A percentile compares a stretch with the other conserved stretches of the same genome.
Conservation (phyloP, 53 echinoderm and acorn worm genomes). For the Astropecten irregularis region DNA sequence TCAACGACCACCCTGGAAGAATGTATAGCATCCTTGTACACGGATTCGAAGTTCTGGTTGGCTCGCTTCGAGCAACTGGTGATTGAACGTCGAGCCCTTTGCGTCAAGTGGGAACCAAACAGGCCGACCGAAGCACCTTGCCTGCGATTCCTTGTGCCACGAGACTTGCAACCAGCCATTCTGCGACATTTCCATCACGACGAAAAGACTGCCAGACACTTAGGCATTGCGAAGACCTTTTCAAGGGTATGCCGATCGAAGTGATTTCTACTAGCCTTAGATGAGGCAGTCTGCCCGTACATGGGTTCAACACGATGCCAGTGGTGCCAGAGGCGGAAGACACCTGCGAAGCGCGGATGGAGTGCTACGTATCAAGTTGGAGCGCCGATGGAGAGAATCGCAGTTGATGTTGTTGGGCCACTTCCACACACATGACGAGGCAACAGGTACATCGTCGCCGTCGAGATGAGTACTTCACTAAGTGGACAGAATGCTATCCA, state of each 20-base stretch:
- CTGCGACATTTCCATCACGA: background rate
- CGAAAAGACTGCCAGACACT: constrained; percentile 40
- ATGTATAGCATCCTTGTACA: background rate
- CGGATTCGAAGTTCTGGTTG: background rate
- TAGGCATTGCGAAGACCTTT: constrained; percentile 30
- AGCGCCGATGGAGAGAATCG: constrained; percentile 1
- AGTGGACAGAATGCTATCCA: too few relatives aligned
- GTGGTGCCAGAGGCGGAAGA: too few relatives aligned
- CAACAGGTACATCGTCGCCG: too few relatives aligned
- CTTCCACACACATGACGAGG: too few relatives aligned
- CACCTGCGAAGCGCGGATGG: background rate
- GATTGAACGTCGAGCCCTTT: background rate
- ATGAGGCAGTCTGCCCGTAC: constrained; percentile 12
- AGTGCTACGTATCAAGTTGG: background rate
- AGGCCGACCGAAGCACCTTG: background rate
- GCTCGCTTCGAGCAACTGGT: constrained; percentile 2
- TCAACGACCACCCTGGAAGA: background rate
- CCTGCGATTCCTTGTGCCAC: constrained; percentile 17
- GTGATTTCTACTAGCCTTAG: constrained; percentile 11
- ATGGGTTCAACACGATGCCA: constrained; percentile 27
- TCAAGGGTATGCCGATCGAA: background rate
- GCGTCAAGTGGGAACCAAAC: background rate
- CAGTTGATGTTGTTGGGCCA: too few relatives aligned
- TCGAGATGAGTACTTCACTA: too few relatives aligned
- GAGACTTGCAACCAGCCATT: background rate